Evolutionary conservation across 1,140 invertebrate genomes (phyloP).

Genomic region (Drosophila sechellia): DNA sequence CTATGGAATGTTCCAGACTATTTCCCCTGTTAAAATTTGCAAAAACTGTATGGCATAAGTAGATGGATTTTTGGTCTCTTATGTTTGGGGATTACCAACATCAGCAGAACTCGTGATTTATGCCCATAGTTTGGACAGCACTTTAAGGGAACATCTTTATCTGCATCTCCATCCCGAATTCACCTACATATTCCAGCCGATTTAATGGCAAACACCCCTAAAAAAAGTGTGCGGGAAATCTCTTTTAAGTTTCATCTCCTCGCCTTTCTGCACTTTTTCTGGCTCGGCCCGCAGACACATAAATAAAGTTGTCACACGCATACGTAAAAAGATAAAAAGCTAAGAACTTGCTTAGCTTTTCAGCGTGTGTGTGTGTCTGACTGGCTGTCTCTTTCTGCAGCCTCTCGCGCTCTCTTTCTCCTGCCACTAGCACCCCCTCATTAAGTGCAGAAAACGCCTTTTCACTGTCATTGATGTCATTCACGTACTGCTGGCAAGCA

Average conservation of each 20-base stretch:
- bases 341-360: conserved; percentile 57
- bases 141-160: conserved; percentile 38
- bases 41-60: not conserved
- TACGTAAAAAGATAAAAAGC: conserved; percentile 61
- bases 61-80: not conserved
- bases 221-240: conserved; percentile 54
- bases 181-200: conserved; percentile 52
- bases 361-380: conserved; percentile 6
- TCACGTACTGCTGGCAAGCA: conserved; percentile 61
- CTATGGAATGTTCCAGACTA: not conserved
- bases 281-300: conserved; percentile 74
- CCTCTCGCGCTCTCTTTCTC: conserved; percentile 8
- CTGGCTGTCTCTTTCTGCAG: conserved; percentile 7
- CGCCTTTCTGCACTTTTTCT: conserved; percentile 36
- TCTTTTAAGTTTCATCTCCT: conserved; percentile 72
- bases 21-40: not conserved
- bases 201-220: conserved; percentile 53
- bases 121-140: conserved; percentile 39
- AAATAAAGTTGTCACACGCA: conserved; percentile 80
- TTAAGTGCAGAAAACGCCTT: conserved; percentile 79
- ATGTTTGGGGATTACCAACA: conserved; percentile 4
- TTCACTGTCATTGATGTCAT: conserved; percentile 80
- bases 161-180: conserved; percentile 24
- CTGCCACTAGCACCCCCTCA: conserved; percentile 40
- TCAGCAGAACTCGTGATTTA: conserved; percentile 29